These are phyloP conservation scores for Galemys pyrenaicus DNA, from an alignment of 2,113 vertebrate species.

Conservation along the genomic window DNA sequence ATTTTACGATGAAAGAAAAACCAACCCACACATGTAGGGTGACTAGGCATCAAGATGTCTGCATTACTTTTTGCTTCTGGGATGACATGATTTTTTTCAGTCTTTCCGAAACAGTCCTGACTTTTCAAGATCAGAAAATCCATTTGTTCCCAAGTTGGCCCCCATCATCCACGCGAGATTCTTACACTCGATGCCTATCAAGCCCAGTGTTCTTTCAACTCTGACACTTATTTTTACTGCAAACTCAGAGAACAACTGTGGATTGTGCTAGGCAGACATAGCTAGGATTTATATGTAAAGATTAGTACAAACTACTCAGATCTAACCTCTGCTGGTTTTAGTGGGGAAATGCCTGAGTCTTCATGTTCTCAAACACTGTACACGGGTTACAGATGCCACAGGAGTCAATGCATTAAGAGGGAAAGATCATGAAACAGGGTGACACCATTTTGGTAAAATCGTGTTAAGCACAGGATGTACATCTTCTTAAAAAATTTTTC, in stretches of 20 bases:
- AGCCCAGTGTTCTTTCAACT: neutral
- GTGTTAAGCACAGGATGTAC: neutral
- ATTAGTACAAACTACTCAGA: neutral
- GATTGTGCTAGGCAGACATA: neutral
- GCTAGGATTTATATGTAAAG: neutral
- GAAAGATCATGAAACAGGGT: neutral
- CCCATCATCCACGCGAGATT: neutral
- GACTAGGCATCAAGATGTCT: neutral
- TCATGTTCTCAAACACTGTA: neutral
- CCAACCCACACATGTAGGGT: neutral
- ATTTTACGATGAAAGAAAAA: conserved; percentile 1
- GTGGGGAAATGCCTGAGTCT: neutral
- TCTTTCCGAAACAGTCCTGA: neutral
- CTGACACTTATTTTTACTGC: neutral
- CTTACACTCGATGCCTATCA: no score
- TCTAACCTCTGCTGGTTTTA: neutral
- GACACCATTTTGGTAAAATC: neutral
- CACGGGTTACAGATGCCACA: neutral
- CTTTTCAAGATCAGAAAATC: neutral
- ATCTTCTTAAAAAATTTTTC: no score
- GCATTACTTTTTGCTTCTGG: neutral
- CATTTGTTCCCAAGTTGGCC: neutral
- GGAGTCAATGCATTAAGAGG: neutral
- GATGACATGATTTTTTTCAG: neutral
- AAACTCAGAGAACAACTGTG: neutral